Evolutionary conservation across 2,113 vertebrate genomes (phyloP).

Genomic region (Microcebus griseorufus): DNA sequence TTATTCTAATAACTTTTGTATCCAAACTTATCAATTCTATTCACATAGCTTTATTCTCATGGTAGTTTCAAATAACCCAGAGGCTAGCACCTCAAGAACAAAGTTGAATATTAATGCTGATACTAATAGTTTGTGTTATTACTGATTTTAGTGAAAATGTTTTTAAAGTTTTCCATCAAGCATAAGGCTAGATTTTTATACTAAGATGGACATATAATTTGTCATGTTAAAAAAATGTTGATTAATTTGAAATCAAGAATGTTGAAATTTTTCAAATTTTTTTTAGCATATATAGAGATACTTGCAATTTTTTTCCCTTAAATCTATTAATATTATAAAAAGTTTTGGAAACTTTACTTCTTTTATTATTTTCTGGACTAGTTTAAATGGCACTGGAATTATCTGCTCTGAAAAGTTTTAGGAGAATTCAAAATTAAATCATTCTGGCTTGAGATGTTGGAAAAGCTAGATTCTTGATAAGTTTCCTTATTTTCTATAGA

Average conservation of each 20-base stretch:
- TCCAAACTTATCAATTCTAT: not conserved
- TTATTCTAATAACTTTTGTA: not conserved
- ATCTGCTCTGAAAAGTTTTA: not conserved
- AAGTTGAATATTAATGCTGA: not conserved
- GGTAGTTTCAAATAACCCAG: not conserved
- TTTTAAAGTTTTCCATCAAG: not conserved
- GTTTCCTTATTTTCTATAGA: not conserved
- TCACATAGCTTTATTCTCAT: not conserved
- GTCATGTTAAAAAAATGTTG: not conserved
- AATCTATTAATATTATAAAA: not conserved
- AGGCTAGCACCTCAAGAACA: not conserved
- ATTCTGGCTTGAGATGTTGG: not conserved
- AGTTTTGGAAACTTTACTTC: not conserved
- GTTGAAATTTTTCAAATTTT: not conserved
- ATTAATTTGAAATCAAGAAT: not conserved
- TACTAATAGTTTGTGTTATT: not conserved
- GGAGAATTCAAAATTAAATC: not conserved
- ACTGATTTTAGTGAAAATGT: not conserved
- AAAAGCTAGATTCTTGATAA: not conserved
- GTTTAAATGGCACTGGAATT: not conserved
- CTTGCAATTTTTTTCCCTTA: not conserved
- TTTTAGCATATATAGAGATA: not conserved
- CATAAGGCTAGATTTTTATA: not conserved
- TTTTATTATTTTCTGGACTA: not conserved
- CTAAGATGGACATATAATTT: not conserved